Base-by-base conservation (phyloP, 2,113 vertebrate genomes). In the Centrocercus urophasianus region DNA sequence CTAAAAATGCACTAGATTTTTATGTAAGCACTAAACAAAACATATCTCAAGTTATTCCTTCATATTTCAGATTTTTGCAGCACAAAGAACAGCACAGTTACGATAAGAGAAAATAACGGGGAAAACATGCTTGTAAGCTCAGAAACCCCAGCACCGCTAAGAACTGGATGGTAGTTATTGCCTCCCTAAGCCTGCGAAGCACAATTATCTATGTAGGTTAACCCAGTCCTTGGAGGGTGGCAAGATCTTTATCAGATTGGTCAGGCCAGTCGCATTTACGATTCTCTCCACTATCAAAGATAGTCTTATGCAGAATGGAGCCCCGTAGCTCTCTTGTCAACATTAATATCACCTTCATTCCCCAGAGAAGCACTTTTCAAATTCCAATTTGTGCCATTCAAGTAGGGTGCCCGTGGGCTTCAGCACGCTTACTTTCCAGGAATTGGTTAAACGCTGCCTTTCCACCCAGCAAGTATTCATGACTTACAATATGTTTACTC, bases 181-280 rank as follows among this genome's bases (percentile, higher is more conserved):
- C 7, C 45, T 30, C 12, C 8, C 8, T 56, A 2, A 0, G 18
- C 3, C 27, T 42, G 22, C 8, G 38, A 57, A 28, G 66, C 43
- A 52, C 13, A 48, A 50, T 28, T 25, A 90, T 5, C 14, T 22
- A 80, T 3, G 6, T 28, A 34, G 83, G n/a, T 7, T 38, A 65
- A 0, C 4, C 6, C 0, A 0, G 18, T 8, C 17, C 36, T 43
- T 65, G 21, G 8, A 16, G 0, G 8, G 43, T 5, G 42, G 57
- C 36, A 70, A 64, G 21, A 57, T 21, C 63, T 60, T 73, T 40
- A 77, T 11, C 12, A 83, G 42, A 79, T 24, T 63, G 0, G 0
- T 8, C 71, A 56, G 22, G 27, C 36, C 45, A 40, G 21, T 10
- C 22, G 20, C 1, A 0, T 50, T 84, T 45, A 69, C 1, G 3